These are phyloP conservation scores for Nomada lathburiana DNA, from an alignment of 2,888 invertebrate genomes.

Conservation along the genomic window DNA sequence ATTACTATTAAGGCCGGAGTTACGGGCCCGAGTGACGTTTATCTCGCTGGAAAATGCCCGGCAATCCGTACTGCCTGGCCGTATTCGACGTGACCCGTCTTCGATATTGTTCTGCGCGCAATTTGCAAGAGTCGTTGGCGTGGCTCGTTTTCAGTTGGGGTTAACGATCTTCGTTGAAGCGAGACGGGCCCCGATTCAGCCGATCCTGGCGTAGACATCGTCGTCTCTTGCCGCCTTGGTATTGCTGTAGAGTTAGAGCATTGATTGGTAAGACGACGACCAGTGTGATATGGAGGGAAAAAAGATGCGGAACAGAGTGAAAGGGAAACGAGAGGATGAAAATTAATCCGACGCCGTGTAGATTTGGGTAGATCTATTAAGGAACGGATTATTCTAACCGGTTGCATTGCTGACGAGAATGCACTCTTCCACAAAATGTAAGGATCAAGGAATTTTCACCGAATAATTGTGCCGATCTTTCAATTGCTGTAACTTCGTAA, in stretches of 20 bases:
- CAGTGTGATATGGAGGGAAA: neutral
- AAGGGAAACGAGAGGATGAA: neutral
- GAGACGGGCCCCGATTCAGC: neutral
- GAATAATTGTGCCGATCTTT: neutral
- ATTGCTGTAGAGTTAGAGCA: slow-evolving; percentile 30
- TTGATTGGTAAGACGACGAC: slow-evolving; percentile 51
- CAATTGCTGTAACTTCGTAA: neutral
- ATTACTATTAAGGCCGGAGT: slow-evolving; percentile 42
- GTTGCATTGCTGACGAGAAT: neutral
- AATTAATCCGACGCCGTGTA: slow-evolving; percentile 28
- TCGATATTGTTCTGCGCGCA: slow-evolving; percentile 26
- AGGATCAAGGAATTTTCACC: neutral
- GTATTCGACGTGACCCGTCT: slow-evolving; percentile 49
- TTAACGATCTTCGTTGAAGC: slow-evolving; percentile 58
- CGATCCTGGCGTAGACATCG: neutral
- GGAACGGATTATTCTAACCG: neutral
- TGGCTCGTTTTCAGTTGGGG: slow-evolving; percentile 26
- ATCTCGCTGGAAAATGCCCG: slow-evolving; percentile 53
- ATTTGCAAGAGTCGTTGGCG: slow-evolving; percentile 35
- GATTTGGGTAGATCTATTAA: slow-evolving; percentile 51
- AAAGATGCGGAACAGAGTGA: neutral
- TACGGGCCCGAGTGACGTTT: slow-evolving; percentile 40
- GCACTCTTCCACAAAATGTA: no score
- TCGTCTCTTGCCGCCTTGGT: neutral
- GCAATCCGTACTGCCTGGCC: slow-evolving; percentile 29